phyloP scores from a whole-genome alignment of 2,797 vertebrate genomes.

The Epinephelus malabaricus region DNA sequence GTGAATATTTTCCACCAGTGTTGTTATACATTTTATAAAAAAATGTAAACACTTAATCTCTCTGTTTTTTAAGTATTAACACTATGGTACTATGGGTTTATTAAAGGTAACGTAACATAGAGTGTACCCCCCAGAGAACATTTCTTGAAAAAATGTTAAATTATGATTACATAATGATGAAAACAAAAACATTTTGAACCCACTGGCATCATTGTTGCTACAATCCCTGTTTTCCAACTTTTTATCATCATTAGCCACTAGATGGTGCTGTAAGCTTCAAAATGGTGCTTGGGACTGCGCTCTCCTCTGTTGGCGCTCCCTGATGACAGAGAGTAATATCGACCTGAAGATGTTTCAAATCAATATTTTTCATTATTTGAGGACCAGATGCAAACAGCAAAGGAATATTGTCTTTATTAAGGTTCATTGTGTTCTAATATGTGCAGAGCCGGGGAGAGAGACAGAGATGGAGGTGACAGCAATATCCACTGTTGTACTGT shows the following conservation, averaged over 20 bases:
- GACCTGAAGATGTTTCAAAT: conserved; percentile 82
- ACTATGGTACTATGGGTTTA: too few relatives aligned
- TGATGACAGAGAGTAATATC: conserved; percentile 74
- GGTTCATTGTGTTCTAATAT: conserved; percentile 80
- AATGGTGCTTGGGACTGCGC: conserved; percentile 23
- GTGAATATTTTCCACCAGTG: too few relatives aligned
- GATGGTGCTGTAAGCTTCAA: conserved; percentile 73
- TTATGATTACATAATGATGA: too few relatives aligned
- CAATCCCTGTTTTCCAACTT: not conserved
- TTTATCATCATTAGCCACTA: conserved; percentile 50
- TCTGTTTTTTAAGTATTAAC: too few relatives aligned
- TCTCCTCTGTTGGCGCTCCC: conserved; percentile 38
- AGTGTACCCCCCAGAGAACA: too few relatives aligned
- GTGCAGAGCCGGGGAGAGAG: conserved; percentile 32
- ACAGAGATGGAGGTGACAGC: conserved; percentile 48
- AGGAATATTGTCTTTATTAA: conserved; percentile 87
- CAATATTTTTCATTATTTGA: conserved; percentile 89
- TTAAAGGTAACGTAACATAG: too few relatives aligned
- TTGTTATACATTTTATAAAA: too few relatives aligned
- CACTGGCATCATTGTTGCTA: not conserved
- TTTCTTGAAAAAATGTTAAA: too few relatives aligned
- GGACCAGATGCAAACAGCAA: conserved; percentile 74
- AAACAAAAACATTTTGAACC: too few relatives aligned
- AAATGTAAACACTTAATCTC: too few relatives aligned
- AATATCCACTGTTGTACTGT: conserved; percentile 47